phyloP scores from a whole-genome alignment of 2,888 invertebrate genomes.

The Thymelicus lineola region DNA sequence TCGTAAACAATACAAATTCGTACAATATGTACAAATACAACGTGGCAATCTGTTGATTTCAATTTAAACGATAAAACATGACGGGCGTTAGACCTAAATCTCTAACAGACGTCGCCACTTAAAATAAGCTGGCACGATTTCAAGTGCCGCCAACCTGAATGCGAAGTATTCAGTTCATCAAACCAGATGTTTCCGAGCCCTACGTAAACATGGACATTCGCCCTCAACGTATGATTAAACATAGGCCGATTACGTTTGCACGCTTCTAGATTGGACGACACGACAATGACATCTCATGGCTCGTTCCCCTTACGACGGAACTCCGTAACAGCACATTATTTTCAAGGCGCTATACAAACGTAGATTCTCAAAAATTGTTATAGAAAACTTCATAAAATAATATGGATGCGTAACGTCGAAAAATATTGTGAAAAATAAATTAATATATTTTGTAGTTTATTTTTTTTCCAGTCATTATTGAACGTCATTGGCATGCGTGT shows the following conservation, averaged over 20 bases:
- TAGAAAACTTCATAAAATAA: too few species aligned
- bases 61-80: slow-evolving; percentile 65
- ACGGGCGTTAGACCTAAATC: slow-evolving; percentile 73
- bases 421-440: too few species aligned
- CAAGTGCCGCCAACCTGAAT: slow-evolving; percentile 81
- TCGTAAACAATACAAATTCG: slow-evolving; percentile 43
- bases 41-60: slow-evolving; percentile 53
- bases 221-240: slow-evolving; percentile 60
- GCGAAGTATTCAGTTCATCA: slow-evolving; percentile 82
- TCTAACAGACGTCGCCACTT: slow-evolving; percentile 80
- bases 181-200: slow-evolving; percentile 78
- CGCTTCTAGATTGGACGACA: too few species aligned
- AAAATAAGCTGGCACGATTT: slow-evolving; percentile 84
- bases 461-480: too few species aligned
- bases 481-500: too few species aligned
- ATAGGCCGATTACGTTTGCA: slow-evolving; percentile 49
- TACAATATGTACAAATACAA: slow-evolving; percentile 41
- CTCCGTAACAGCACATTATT: too few species aligned
- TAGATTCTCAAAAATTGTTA: too few species aligned
- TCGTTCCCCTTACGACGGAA: too few species aligned
- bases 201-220: slow-evolving; percentile 71
- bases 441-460: too few species aligned
- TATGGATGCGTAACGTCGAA: too few species aligned
- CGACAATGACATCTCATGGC: too few species aligned
- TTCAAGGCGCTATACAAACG: too few species aligned